phyloP scores from a whole-genome alignment of 2,888 invertebrate genomes.

The Caenorhabditis virilis region DNA sequence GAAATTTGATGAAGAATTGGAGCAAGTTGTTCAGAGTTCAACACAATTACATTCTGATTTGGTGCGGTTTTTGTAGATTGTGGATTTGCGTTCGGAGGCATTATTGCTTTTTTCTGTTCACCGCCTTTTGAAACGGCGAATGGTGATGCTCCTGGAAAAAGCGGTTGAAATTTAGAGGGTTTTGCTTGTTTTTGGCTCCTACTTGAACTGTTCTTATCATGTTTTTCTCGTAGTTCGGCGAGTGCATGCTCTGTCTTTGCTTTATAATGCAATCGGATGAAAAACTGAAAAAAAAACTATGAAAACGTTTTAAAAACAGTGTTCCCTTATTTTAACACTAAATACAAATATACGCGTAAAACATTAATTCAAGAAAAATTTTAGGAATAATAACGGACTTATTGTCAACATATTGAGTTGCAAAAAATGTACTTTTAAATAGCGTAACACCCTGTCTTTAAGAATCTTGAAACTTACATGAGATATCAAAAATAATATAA shows the following conservation, averaged over 20 bases:
- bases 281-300: constrained; percentile 9
- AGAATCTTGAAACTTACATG: constrained; percentile 12
- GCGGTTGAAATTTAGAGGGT: too few species aligned
- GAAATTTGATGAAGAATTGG: constrained; percentile 26
- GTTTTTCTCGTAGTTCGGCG: constrained; percentile 19
- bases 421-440: too few species aligned
- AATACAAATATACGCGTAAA: too few species aligned
- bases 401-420: too few species aligned
- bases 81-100: background rate
- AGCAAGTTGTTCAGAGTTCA: constrained; percentile 20
- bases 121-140: too few species aligned
- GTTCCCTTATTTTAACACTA: too few species aligned
- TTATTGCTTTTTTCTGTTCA: too few species aligned
- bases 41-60: constrained; percentile 9
- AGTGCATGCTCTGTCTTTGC: constrained; percentile 31
- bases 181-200: too few species aligned
- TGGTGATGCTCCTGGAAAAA: background rate
- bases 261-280: constrained; percentile 35
- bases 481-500: constrained; percentile 18
- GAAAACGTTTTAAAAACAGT: background rate
- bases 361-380: too few species aligned
- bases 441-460: too few species aligned
- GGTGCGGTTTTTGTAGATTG: background rate
- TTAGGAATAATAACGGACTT: too few species aligned
- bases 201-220: constrained; percentile 7